Evolutionary conservation across 2,888 invertebrate genomes (phyloP).

Genomic region (Metopia argyrocephala): DNA sequence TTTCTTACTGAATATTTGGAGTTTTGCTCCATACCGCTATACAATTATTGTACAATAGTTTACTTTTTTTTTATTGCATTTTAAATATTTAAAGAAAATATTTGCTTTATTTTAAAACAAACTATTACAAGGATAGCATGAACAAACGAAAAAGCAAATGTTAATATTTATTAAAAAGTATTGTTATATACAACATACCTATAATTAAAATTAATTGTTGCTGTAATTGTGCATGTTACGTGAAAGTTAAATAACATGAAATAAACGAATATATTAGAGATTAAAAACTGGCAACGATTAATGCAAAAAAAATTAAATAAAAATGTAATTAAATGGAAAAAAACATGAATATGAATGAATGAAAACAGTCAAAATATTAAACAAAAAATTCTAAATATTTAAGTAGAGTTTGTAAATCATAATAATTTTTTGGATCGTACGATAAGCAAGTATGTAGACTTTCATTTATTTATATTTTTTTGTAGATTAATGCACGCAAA

Average conservation of each 20-base stretch:
- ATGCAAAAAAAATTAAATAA: slow-evolving; percentile 8
- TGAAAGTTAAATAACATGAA: slow-evolving; percentile 18
- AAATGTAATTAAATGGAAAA: not conserved
- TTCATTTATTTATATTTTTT: slow-evolving; percentile 20
- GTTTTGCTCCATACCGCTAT: too few relatives aligned
- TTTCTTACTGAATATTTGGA: too few relatives aligned
- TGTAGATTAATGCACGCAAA: slow-evolving; percentile 36
- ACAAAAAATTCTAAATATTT: not conserved
- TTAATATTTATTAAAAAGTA: not conserved
- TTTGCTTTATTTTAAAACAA: not conserved
- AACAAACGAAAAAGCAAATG: not conserved
- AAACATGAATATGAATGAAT: too few relatives aligned
- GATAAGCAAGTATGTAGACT: not conserved
- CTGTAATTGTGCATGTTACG: too few relatives aligned
- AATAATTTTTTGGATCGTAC: slow-evolving; percentile 16
- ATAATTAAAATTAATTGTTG: too few relatives aligned
- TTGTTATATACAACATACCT: too few relatives aligned
- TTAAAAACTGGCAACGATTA: slow-evolving; percentile 43
- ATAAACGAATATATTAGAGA: slow-evolving; percentile 31
- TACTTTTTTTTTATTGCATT: not conserved
- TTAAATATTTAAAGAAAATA: not conserved
- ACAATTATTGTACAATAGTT: not conserved
- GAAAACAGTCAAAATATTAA: slow-evolving; percentile 11
- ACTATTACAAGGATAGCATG: slow-evolving; percentile 47
- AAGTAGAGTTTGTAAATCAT: slow-evolving; percentile 42